phyloP scores from a whole-genome alignment of 1,140 invertebrate genomes.

The Eriosoma lanigerum region DNA sequence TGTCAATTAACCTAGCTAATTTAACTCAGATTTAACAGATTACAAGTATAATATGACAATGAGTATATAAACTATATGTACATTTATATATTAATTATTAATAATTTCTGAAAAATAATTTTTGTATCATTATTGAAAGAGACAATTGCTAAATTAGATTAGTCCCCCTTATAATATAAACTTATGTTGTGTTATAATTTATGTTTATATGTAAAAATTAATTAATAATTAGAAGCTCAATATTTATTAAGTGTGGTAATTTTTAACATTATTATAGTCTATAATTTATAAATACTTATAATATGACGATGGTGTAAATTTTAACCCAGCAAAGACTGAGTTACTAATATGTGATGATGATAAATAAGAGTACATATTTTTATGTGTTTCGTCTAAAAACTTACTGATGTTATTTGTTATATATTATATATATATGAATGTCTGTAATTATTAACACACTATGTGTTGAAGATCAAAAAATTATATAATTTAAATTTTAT shows the following conservation, averaged over 20 bases:
- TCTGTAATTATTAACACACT: neutral
- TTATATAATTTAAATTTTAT: neutral
- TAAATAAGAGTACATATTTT: slow-evolving; percentile 17
- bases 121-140: neutral
- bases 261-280: too few relatives aligned
- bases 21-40: too few relatives aligned
- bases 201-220: slow-evolving; percentile 21
- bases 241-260: slow-evolving; percentile 23
- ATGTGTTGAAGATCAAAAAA: neutral
- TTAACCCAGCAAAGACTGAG: slow-evolving; percentile 46
- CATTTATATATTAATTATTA: slow-evolving; percentile 16
- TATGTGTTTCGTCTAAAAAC: slow-evolving; percentile 14
- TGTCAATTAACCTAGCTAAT: too few relatives aligned
- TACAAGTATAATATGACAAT: too few relatives aligned
- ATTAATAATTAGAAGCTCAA: slow-evolving; percentile 43
- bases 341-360: slow-evolving; percentile 42
- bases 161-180: too few relatives aligned
- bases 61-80: too few relatives aligned
- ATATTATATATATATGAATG: slow-evolving; percentile 16
- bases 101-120: slow-evolving; percentile 23
- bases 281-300: too few relatives aligned
- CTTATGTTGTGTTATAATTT: slow-evolving; percentile 25
- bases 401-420: slow-evolving; percentile 14
- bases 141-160: slow-evolving; percentile 16
- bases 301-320: slow-evolving; percentile 3